Conservation (phyloP, 2,888 invertebrate genomes). For the Syrphus vitripennis region DNA sequence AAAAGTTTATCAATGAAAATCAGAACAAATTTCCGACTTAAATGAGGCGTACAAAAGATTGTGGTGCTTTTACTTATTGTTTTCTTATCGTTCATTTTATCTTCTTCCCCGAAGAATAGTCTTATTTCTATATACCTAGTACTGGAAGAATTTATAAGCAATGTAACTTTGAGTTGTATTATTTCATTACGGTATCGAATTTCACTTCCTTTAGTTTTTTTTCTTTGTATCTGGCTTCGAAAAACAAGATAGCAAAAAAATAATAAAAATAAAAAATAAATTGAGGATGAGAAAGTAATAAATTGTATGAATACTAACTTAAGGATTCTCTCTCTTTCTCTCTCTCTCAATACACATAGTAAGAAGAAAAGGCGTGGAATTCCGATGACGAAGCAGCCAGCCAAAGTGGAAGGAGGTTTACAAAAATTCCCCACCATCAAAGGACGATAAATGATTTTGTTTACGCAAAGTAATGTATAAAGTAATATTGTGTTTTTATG, state of each 20-base stretch:
- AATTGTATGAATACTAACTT: conserved; percentile 23
- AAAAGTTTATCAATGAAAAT: conserved; percentile 30
- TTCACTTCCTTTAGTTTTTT: conserved; percentile 25
- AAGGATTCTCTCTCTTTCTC: not conserved
- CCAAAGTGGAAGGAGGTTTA: not conserved
- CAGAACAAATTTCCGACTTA: conserved; percentile 24
- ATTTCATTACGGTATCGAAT: conserved; percentile 22
- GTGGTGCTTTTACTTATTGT: not conserved
- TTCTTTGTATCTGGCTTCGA: not conserved
- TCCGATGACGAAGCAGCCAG: not conserved
- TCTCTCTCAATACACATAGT: not conserved
- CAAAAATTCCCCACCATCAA: not conserved
- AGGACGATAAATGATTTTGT: not conserved
- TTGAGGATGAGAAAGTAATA: not conserved
- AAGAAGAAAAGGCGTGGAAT: conserved; percentile 1
- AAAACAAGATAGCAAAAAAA: not conserved
- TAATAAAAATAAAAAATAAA: not conserved
- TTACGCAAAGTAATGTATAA: not conserved
- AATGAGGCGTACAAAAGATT: conserved; percentile 39
- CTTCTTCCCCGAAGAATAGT: not conserved
- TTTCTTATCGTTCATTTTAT: not conserved
- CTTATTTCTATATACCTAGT: not conserved
- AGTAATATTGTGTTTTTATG: not conserved
- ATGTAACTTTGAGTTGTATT: not conserved
- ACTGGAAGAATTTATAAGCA: not conserved